These are phyloP conservation scores for Paralichthys olivaceus DNA, from an alignment of 2,113 vertebrate genomes.

Conservation along the genomic window DNA sequence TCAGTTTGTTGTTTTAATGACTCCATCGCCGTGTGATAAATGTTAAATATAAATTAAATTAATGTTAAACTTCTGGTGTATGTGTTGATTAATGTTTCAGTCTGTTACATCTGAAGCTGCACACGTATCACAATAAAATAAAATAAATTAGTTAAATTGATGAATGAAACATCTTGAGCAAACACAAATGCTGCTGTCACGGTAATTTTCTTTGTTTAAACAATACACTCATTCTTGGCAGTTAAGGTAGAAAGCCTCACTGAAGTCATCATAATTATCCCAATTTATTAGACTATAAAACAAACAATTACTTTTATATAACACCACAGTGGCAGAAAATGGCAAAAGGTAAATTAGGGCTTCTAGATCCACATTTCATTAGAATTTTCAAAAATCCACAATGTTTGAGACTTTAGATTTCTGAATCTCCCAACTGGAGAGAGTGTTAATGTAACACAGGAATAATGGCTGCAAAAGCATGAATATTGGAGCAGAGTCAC, in stretches of 20 bases:
- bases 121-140: background rate
- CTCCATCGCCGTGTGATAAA: too few species aligned
- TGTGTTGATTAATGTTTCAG: background rate
- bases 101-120: background rate
- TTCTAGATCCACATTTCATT: background rate
- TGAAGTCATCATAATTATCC: background rate
- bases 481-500: too few species aligned
- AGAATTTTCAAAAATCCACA: too few species aligned
- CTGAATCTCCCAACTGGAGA: too few species aligned
- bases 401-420: too few species aligned
- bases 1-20: too few species aligned
- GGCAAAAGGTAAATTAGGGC: too few species aligned
- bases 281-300: background rate
- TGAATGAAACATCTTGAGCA: background rate
- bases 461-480: background rate
- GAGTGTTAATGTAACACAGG: background rate
- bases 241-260: background rate
- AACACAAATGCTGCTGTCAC: background rate
- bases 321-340: too few species aligned
- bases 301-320: background rate
- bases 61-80: too few species aligned
- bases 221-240: too few species aligned
- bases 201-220: background rate
- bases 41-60: too few species aligned
- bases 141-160: background rate